These are phyloP conservation scores for Cyphomyrus discorhynchus DNA, from an alignment of 2,113 vertebrate genomes.

Conservation along the genomic window DNA sequence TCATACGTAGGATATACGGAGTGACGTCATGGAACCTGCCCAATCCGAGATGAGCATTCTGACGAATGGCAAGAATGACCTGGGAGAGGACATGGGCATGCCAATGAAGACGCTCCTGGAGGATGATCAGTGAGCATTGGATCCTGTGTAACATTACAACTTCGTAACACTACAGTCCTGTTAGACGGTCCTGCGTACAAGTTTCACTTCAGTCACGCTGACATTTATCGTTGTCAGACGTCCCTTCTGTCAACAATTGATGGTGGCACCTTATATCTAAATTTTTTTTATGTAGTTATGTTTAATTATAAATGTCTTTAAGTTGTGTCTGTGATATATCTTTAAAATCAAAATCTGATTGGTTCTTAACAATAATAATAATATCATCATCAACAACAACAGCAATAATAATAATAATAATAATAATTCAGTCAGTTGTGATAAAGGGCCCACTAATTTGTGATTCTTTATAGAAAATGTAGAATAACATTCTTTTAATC, in stretches of 20 bases:
- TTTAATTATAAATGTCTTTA: not conserved
- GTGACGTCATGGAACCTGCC: constrained; percentile 50
- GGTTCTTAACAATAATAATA: not conserved
- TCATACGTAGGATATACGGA: not conserved
- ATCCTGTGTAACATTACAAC: not conserved
- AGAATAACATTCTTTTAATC: not conserved
- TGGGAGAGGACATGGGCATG: constrained; percentile 44
- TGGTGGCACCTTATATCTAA: not conserved
- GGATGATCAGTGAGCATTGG: constrained; percentile 60
- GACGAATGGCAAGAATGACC: constrained; percentile 58
- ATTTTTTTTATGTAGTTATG: not conserved
- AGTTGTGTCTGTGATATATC: not conserved
- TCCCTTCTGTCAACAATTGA: not conserved
- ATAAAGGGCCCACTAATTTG: not conserved
- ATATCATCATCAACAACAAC: not conserved
- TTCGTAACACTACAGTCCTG: not conserved
- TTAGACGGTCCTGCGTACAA: not conserved
- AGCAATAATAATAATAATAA: not conserved
- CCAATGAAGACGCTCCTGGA: constrained; percentile 53
- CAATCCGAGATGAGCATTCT: constrained; percentile 65
- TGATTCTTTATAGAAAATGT: not conserved
- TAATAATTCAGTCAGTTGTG: not conserved
- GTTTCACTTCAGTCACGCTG: not conserved
- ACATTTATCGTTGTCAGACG: not conserved
- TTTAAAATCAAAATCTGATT: not conserved